A percentile compares a stretch with the other conserved stretches of the same genome.
Conservation (phyloP, 2,113 vertebrate genomes). For the Prinia subflava region DNA sequence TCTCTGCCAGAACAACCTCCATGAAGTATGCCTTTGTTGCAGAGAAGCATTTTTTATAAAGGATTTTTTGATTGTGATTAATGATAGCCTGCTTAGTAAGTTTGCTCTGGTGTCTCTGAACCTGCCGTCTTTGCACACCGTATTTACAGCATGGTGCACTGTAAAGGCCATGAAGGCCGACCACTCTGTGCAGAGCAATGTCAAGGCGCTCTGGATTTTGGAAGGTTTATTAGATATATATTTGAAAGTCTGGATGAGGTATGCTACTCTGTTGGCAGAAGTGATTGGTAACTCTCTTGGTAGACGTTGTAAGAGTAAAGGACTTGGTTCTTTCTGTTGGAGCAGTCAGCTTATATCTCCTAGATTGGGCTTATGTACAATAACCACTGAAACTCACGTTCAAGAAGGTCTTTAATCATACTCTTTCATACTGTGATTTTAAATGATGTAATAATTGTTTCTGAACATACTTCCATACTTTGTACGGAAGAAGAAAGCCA, state of each 20-base stretch:
- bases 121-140: accelerated
- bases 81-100: not conserved
- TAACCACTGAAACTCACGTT: not conserved
- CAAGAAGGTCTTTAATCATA: not conserved
- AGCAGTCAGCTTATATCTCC: not conserved
- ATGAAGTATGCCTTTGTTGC: not conserved
- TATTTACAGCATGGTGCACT: not conserved
- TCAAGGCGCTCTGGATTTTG: not conserved
- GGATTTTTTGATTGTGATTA: not conserved
- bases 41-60: not conserved
- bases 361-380: not conserved
- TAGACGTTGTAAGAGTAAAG: not conserved
- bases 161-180: not conserved
- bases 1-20: not conserved
- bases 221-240: not conserved
- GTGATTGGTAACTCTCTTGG: not conserved
- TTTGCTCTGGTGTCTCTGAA: not conserved
- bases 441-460: not conserved
- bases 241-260: not conserved
- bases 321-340: not conserved
- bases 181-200: not conserved
- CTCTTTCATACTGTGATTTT: not conserved
- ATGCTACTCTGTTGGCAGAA: not conserved
- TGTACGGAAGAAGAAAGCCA: not conserved
- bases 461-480: not conserved